These are phyloP conservation scores for Zaprionus lachaisei DNA, from an alignment of 1,140 invertebrate species.

Conservation along the genomic window DNA sequence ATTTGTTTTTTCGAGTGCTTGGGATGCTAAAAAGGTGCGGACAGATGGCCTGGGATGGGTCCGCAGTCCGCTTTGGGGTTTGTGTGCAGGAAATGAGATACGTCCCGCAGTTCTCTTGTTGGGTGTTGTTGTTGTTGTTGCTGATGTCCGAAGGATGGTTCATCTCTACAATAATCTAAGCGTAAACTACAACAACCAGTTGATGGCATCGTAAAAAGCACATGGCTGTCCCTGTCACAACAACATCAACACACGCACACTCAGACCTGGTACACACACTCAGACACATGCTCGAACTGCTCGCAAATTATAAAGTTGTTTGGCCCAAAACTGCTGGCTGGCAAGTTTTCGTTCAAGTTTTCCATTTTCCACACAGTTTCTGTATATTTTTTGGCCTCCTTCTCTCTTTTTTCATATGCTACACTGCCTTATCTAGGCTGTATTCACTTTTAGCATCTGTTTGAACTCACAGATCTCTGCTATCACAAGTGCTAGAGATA, in stretches of 20 bases:
- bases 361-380: conserved; percentile 18
- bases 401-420: neutral
- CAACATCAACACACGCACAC: conserved; percentile 11
- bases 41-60: neutral
- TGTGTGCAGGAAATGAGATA: conserved; percentile 59
- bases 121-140: neutral
- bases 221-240: conserved; percentile 38
- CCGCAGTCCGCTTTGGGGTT: conserved; percentile 4
- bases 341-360: conserved; percentile 60
- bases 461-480: neutral
- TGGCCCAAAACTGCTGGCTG: conserved; percentile 72
- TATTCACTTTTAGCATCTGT: neutral
- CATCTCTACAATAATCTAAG: conserved; percentile 43
- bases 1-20: conserved; percentile 68
- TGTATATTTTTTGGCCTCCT: conserved; percentile 6
- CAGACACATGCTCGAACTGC: conserved; percentile 48
- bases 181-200: conserved; percentile 62
- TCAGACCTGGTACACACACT: conserved; percentile 17
- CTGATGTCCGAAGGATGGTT: conserved; percentile 56
- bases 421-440: neutral
- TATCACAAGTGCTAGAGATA: neutral
- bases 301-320: conserved; percentile 81
- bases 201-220: conserved; percentile 76
- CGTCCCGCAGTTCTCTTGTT: conserved; percentile 19
- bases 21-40: conserved; percentile 7